Base-by-base conservation (phyloP, 1,140 invertebrate genomes). In the Drosophila ercepeae region DNA sequence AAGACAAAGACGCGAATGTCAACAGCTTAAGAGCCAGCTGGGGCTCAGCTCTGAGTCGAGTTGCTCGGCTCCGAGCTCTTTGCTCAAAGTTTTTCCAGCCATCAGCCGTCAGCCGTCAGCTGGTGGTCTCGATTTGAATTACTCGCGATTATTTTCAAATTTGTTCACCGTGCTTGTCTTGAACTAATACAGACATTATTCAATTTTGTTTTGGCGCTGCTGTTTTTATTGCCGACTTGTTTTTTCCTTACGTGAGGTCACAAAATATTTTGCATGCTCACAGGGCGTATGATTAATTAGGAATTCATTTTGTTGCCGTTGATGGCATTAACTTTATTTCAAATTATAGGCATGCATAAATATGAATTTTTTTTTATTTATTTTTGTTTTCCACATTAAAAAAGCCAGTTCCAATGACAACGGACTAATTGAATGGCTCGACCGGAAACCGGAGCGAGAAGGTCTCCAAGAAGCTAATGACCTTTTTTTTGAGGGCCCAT, bases 1-100 rank as follows among this genome's bases (percentile, higher is more conserved):
- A 71, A 82, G 77, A 59, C 49, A 75, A 71, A 82, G 74, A 59
- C 53, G 77, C 82, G 82, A 88, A 88, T 88, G 82, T 88, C 82
- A 88, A 82, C 82, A 74, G 73, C 72, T 70, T 16, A 58, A 23
- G 59, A 49, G 16, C 14, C 54, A 39, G 36, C 39, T 65, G 21
- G 64, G 34, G 64, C 72, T 52, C 41, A 54, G 58, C 54, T 57
- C 52, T 11, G 29, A 32, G 29, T 32, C 9, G 3, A 32, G 29
- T 9, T 32, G 3, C 8, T 3, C 16, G 39, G 36, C 36, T 13
- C 36, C 9, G n/a, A 16, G 36, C 36, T 39, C 36, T 5, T 4
- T 5, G 36, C 14, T 39, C 36, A 14, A 16, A 63, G 51, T 51
- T 79, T 74, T 72, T 45, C 63, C 68, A 63, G 55, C 50, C 44